A percentile compares a stretch with the other conserved stretches of the same genome.
Evolutionary conservation across 2,888 invertebrate genomes (phyloP).

Genomic region (Netelia virgata): DNA sequence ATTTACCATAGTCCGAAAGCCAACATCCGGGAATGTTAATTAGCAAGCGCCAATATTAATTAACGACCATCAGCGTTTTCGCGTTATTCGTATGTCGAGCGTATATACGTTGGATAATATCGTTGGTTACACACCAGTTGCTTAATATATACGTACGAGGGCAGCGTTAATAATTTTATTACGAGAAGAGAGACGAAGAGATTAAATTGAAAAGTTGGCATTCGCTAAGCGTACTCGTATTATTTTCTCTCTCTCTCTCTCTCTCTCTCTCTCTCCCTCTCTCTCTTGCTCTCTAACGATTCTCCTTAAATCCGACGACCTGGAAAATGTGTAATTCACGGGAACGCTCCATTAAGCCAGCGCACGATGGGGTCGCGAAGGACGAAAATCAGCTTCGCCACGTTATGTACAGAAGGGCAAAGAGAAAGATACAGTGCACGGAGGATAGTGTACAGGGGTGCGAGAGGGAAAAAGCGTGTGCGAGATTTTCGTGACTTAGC

Average conservation of each 20-base stretch:
- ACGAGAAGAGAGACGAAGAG: conserved; percentile 12
- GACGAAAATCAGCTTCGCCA: neutral
- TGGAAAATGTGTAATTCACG: conserved; percentile 60
- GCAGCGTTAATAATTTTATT: conserved; percentile 55
- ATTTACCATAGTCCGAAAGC: neutral
- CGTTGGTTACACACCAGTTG: neutral
- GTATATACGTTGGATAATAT: neutral
- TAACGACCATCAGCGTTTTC: neutral
- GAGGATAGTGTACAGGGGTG: neutral
- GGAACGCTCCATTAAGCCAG: conserved; percentile 59
- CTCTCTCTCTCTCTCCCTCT: neutral
- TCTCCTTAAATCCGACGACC: conserved; percentile 52
- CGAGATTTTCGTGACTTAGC: conserved; percentile 27
- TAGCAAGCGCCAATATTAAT: neutral
- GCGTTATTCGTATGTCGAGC: neutral
- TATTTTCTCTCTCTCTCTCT: neutral
- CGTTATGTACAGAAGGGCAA: neutral
- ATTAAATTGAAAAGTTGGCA: conserved; percentile 63
- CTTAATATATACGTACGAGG: neutral
- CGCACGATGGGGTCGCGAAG: neutral
- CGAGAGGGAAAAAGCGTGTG: conserved; percentile 33
- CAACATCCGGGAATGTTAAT: neutral
- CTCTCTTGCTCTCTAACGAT: neutral
- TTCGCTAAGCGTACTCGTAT: neutral
- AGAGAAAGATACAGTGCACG: neutral